Conservation (phyloP, 2,113 vertebrate species). For the Lycaon pictus region DNA sequence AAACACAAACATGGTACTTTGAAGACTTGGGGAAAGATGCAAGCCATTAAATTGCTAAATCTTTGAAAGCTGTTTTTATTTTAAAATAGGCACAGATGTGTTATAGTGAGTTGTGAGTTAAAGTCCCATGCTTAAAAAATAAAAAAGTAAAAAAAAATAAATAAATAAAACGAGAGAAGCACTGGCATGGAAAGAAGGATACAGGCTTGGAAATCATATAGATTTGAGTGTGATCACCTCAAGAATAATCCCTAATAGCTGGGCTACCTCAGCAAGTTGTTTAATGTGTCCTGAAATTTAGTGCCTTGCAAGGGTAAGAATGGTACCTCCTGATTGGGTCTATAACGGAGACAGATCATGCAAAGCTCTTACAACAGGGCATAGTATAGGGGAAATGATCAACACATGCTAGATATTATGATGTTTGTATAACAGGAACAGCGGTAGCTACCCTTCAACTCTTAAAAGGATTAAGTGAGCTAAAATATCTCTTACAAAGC, state of each 20-base stretch:
- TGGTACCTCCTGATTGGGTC: neutral
- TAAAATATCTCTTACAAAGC: conserved; percentile 31
- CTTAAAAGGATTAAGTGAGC: neutral
- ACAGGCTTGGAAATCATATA: neutral
- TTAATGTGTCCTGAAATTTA: neutral
- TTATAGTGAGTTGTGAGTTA: neutral
- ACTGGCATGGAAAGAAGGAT: neutral
- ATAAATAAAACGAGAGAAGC: neutral
- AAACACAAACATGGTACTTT: neutral
- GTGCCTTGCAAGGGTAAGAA: neutral
- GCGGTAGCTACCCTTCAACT: neutral
- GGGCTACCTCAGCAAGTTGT: neutral
- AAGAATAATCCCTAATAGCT: too few species aligned
- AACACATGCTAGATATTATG: neutral
- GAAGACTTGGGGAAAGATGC: neutral
- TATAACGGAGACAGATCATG: neutral
- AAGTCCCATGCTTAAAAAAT: neutral
- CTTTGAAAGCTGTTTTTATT: neutral
- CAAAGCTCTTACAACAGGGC: neutral
- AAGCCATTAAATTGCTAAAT: neutral
- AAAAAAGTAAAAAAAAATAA: too few species aligned
- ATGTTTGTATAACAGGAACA: neutral
- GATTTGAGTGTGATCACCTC: neutral
- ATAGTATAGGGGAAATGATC: neutral
- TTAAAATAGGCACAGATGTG: neutral